Conservation (phyloP, 2,113 vertebrate species). For the Paramormyrops kingsleyae region DNA sequence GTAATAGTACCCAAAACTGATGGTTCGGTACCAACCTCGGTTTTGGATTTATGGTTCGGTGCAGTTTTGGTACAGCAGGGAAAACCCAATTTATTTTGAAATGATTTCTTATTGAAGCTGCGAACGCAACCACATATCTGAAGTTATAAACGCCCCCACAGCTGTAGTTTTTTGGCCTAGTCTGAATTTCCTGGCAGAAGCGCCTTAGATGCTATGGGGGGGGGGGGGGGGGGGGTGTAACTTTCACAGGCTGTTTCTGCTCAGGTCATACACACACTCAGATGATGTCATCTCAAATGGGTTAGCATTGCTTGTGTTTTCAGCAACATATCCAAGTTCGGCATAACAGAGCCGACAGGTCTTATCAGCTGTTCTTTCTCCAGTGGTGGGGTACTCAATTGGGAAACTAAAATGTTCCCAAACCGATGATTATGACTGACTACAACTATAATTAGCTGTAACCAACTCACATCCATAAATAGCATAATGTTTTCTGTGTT, state of each 20-base stretch:
- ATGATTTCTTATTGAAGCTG: not conserved
- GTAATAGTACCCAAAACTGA: not conserved
- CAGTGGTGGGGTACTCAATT: not conserved
- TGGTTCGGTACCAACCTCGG: not conserved
- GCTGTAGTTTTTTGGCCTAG: not conserved
- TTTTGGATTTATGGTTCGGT: not conserved
- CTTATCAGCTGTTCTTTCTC: not conserved
- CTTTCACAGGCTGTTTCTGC: not conserved
- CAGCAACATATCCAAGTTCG: not conserved
- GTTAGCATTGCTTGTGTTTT: not conserved
- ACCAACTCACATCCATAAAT: not conserved
- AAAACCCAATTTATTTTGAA: not conserved
- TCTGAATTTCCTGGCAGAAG: not conserved
- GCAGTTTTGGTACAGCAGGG: not conserved
- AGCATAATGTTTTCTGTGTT: not conserved
- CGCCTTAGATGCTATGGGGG: not conserved
- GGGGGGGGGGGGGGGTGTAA: not conserved
- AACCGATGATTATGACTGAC: not conserved
- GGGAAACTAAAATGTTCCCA: not conserved
- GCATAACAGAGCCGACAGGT: not conserved
- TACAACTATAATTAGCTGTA: not conserved
- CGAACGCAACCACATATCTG: not conserved
- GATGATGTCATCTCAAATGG: not conserved
- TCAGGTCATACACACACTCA: not conserved
- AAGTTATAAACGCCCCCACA: not conserved